Base-by-base conservation (phyloP, 2,113 vertebrate species). In the Trichomycterus rosablanca region DNA sequence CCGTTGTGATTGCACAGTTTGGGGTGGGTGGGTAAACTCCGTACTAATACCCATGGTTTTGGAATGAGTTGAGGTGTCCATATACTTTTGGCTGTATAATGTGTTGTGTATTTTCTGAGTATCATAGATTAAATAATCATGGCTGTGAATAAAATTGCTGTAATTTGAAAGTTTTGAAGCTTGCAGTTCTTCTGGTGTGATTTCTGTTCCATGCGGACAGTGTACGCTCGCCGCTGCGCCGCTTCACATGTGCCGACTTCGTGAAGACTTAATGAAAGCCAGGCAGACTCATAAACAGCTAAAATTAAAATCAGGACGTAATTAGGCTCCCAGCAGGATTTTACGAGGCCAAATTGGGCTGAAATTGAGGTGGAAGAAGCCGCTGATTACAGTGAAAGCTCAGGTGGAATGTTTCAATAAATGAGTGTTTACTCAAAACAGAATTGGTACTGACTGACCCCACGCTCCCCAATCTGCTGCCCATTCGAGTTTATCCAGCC, bases 321-420 rank as follows among this genome's bases (percentile, higher is more conserved):
- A 67, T 72, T 69, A n/a, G 55, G 50, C 28, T 18, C 19, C 14
- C 24, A 52, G 24, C 37, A 35, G 15, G 40, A 22, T 56, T 74
- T 82, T 71, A 52, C 68, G 49, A 78, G 70, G 68, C 57, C 70
- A 72, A 44, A 7, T 15, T 35, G 4, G 30, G n/a, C 64, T 53
- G 60, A 59, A 68, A 70, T 12, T 50, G 53, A 40, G 45, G 60
- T 18, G 37, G 46, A 3, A 11, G 59, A 66, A 72, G 46, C 40
- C 45, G 48, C 54, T 74, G 54, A 60, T 70, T 74, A 52, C 58
- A 53, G 3, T 30, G 6, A 37, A 62, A 49, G 32, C 8, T 1
- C 26, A 16, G 10, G 9, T 7, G 49, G 16, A 48, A 42, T 53
- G 37, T 40, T 2, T 10, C 26, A n/a, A 28, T 46, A 53, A n/a